Evolutionary conservation across 1,140 invertebrate species (phyloP).

Genomic region (Drosophila seguyi): DNA sequence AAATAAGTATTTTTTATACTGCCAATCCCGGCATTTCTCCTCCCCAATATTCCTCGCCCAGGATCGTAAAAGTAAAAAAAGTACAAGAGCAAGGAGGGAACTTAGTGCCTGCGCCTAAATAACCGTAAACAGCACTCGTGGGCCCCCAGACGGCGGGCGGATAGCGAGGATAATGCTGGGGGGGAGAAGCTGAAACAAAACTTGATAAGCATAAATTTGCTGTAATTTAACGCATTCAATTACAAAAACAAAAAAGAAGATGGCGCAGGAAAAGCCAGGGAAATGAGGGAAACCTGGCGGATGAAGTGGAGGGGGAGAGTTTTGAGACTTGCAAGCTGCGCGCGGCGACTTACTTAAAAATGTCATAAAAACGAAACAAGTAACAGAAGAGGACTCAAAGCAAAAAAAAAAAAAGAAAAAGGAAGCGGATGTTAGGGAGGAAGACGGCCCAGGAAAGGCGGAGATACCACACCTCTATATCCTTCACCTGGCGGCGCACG

Average conservation of each 20-base stretch:
- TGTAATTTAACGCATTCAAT: slow-evolving; percentile 83
- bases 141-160: slow-evolving; percentile 39
- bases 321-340: slow-evolving; percentile 57
- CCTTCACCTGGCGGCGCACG: slow-evolving; percentile 7
- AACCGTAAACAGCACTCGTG: slow-evolving; percentile 80
- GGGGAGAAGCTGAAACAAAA: slow-evolving; percentile 59
- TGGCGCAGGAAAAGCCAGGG: slow-evolving; percentile 12
- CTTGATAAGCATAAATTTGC: slow-evolving; percentile 82
- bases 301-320: slow-evolving; percentile 7
- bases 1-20: slow-evolving; percentile 82
- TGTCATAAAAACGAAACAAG: slow-evolving; percentile 75
- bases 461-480: slow-evolving; percentile 9
- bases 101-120: slow-evolving; percentile 80
- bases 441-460: background rate
- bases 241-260: slow-evolving; percentile 62
- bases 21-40: slow-evolving; percentile 48
- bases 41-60: background rate
- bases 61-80: slow-evolving; percentile 53
- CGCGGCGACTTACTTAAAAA: slow-evolving; percentile 78
- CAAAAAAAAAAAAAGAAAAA: background rate
- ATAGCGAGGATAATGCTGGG: slow-evolving; percentile 4
- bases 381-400: slow-evolving; percentile 34
- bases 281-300: slow-evolving; percentile 22
- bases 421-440: background rate
- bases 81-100: slow-evolving; percentile 47